A percentile compares a stretch with the other conserved stretches of the same genome.
These are phyloP conservation scores for Bombycilla garrulus DNA, from an alignment of 2,113 vertebrate genomes.

Conservation along the genomic window DNA sequence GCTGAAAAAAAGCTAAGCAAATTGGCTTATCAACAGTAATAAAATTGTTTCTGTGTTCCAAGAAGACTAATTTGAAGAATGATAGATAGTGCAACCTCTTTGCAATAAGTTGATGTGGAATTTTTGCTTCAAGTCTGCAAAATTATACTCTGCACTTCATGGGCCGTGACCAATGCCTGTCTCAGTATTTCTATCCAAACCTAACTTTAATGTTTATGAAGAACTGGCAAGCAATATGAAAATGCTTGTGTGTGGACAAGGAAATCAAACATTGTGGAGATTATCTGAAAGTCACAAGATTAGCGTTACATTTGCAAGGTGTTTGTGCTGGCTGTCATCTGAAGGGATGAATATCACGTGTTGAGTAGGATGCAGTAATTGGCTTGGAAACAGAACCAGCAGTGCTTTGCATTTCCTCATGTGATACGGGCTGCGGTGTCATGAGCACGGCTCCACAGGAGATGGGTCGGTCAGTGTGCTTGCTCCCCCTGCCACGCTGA, in stretches of 20 bases:
- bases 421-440: background rate
- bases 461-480: fast-evolving
- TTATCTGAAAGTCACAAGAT: background rate
- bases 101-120: background rate
- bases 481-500: background rate
- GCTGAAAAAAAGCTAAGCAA: background rate
- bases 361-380: background rate
- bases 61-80: background rate
- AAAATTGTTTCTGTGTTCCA: background rate
- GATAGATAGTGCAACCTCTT: background rate
- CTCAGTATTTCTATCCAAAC: background rate
- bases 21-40: background rate
- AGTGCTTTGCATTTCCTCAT: background rate
- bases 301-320: background rate
- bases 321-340: constrained; percentile 14
- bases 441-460: background rate
- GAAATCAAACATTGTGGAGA: background rate
- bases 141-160: background rate
- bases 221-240: background rate
- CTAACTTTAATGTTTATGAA: background rate
- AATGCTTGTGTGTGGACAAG: background rate
- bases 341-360: background rate
- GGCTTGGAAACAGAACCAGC: background rate
- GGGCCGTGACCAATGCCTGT: background rate
- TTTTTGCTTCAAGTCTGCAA: background rate